These are phyloP conservation scores for Amphipoea oculea DNA, from an alignment of 2,888 invertebrate genomes.

Conservation along the genomic window DNA sequence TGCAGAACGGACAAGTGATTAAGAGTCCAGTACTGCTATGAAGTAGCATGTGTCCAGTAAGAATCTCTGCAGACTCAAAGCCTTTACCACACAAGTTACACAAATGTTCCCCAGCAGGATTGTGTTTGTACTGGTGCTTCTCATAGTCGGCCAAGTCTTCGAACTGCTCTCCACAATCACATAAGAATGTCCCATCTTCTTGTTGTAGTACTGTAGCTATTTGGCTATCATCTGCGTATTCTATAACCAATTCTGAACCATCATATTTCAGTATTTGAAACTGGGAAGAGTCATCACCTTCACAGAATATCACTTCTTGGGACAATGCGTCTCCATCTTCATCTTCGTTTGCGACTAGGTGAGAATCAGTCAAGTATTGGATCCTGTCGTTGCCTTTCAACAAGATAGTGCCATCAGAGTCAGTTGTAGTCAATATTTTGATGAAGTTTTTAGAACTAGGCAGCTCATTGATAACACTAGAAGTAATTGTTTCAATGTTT, in stretches of 20 bases:
- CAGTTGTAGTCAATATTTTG: conserved; percentile 82
- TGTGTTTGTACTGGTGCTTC: conserved; percentile 85
- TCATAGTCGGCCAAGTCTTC: conserved; percentile 84
- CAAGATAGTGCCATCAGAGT: conserved; percentile 80
- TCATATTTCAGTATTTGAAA: conserved; percentile 87
- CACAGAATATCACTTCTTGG: conserved; percentile 86
- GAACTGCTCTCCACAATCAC: conserved; percentile 87
- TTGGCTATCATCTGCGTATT: conserved; percentile 86
- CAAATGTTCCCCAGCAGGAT: conserved; percentile 81
- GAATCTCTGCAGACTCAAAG: conserved; percentile 86
- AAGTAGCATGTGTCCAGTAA: conserved; percentile 86
- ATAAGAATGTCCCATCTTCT: conserved; percentile 84
- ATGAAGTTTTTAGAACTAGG: conserved; percentile 77
- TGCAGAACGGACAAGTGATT: conserved; percentile 85
- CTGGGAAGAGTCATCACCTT: conserved; percentile 85
- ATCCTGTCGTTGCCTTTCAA: conserved; percentile 80
- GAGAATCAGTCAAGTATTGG: conserved; percentile 80
- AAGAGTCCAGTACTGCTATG: conserved; percentile 80
- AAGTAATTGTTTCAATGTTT: conserved; percentile 66
- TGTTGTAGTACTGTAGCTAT: conserved; percentile 84
- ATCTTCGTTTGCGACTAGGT: conserved; percentile 74
- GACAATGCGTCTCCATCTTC: conserved; percentile 79
- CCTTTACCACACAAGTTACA: conserved; percentile 87
- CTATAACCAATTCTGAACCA: conserved; percentile 86
- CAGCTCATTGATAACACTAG: conserved; percentile 61